phyloP scores from a whole-genome alignment of 2,888 invertebrate genomes.

The Bimastos eiseni region DNA sequence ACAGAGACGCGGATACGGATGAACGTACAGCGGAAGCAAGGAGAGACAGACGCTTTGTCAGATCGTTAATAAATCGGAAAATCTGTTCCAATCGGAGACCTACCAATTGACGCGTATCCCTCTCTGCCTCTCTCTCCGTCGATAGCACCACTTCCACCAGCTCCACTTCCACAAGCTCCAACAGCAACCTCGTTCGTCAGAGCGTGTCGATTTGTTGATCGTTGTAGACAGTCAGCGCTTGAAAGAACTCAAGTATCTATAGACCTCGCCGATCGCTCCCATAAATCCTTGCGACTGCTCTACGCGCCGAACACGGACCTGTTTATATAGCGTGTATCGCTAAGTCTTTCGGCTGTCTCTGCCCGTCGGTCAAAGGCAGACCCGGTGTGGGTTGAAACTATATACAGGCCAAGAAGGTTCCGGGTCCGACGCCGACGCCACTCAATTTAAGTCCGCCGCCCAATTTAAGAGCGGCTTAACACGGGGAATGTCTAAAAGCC shows the following conservation, averaged over 20 bases:
- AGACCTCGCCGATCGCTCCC: background rate
- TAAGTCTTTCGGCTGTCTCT: background rate
- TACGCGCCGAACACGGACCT: background rate
- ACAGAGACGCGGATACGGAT: background rate
- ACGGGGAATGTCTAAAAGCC: background rate
- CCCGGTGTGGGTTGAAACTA: background rate
- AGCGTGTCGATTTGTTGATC: slow-evolving; percentile 4
- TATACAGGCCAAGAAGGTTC: background rate
- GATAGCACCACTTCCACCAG: too few species aligned
- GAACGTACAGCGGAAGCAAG: background rate
- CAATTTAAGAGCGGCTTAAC: background rate
- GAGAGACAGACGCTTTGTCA: background rate
- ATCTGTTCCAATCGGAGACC: background rate
- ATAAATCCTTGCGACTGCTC: background rate
- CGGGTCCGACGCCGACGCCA: background rate
- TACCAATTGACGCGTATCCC: background rate
- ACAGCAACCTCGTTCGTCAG: background rate
- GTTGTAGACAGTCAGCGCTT: background rate
- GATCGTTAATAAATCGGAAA: background rate
- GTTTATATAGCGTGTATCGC: background rate
- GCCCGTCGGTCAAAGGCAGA: background rate
- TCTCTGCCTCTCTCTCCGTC: background rate
- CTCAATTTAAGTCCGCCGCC: too few species aligned
- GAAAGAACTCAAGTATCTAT: background rate
- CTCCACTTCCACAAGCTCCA: too few species aligned